Evolutionary conservation across 2,888 invertebrate species (phyloP), one percentile per base, ranked within the genome.

Genomic region (Sinelater perroti): DNA sequence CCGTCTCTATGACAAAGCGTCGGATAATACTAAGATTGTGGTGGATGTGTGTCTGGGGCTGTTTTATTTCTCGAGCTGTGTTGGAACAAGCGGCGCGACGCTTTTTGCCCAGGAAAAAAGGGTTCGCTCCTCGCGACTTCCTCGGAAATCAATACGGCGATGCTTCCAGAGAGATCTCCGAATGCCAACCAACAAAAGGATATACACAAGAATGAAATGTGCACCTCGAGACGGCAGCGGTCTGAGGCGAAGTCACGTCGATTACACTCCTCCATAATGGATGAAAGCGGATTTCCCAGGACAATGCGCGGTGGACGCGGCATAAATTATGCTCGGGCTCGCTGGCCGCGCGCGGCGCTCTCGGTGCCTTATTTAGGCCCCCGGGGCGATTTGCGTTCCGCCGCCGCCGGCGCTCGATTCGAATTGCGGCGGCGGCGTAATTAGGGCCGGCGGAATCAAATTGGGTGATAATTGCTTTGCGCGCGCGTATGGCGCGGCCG

Each of bases 211-310:
- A 54, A 49, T 33, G 36, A 61, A 54, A 56, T 50, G 60, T 63
- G 59, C 35, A 57, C 50, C 56, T 56, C 40, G 54, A 60, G 60
- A 56, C 59, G 46, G 55, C 38, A 42, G 57, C 57, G 38, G 59
- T 57, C 54, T 51, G 59, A 64, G 60, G 61, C 52, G 50, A 49
- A 65, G 64, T 65, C 64, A 66, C 67, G 66, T 69, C 67, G 62
- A 66, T 65, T 63, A 65, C 66, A 65, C 61, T 65, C 63, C 62
- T 69, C 65, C 64, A 69, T 69, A 65, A 69, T 69, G 67, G 66
- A 69, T 69, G 68, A 68, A 67, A 46, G 58, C 52, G 67, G 67
- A 68, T 68, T 69, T 69, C 68, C 69, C 69, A 61, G 63, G 67
- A 66, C 68, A 68, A 67, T 67, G 67, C 62, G 58, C 62, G 56